Conservation (phyloP, 2,113 vertebrate species). For the Pseudopipra pipra region DNA sequence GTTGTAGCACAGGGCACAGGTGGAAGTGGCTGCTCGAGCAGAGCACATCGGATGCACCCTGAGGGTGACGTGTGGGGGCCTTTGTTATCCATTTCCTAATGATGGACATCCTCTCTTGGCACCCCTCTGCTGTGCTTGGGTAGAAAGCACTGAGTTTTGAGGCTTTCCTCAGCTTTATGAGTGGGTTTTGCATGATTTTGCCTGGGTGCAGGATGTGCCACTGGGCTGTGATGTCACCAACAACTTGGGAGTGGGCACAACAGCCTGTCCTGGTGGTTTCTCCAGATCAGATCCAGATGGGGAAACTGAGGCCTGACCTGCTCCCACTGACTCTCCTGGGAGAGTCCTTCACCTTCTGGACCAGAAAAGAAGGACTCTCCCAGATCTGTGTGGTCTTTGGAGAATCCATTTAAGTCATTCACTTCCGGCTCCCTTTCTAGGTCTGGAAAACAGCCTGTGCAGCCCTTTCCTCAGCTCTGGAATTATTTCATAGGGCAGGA, state of each 20-base stretch:
- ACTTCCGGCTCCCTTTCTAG: background rate
- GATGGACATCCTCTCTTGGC: background rate
- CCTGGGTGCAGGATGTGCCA: background rate
- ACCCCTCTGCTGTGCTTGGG: background rate
- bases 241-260: background rate
- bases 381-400: background rate
- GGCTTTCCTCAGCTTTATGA: background rate
- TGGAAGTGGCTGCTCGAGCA: background rate
- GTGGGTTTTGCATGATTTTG: background rate
- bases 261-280: background rate
- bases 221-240: background rate
- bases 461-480: background rate
- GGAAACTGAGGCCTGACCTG: background rate
- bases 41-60: accelerated
- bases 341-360: background rate
- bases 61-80: background rate
- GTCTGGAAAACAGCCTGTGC: background rate
- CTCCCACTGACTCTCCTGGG: background rate
- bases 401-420: background rate
- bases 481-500: background rate
- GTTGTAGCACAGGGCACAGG: background rate
- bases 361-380: background rate
- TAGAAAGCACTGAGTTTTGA: background rate
- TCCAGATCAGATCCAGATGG: background rate
- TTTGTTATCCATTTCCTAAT: background rate